These are phyloP conservation scores for Tholera decimalis DNA, from an alignment of 2,888 invertebrate genomes.

Conservation along the genomic window DNA sequence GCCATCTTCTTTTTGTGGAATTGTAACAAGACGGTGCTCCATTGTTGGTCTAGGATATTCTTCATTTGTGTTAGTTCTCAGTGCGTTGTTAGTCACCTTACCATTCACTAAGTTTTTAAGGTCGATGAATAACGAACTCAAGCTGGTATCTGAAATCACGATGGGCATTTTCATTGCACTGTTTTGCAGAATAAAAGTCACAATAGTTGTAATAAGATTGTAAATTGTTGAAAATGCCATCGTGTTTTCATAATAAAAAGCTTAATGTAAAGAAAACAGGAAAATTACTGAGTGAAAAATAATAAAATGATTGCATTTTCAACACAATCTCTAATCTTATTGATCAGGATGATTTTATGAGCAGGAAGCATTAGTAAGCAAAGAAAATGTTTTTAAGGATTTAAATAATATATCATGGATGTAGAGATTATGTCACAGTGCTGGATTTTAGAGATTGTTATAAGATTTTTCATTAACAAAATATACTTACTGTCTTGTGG, in stretches of 20 bases:
- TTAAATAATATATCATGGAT: slow-evolving; percentile 10
- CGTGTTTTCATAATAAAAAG: slow-evolving; percentile 88
- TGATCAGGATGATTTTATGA: slow-evolving; percentile 63
- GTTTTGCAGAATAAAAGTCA: slow-evolving; percentile 64
- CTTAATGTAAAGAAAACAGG: slow-evolving; percentile 83
- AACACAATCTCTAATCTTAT: slow-evolving; percentile 85
- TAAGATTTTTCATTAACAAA: slow-evolving; percentile 24
- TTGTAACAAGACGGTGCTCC: slow-evolving; percentile 87
- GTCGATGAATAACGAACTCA: slow-evolving; percentile 89
- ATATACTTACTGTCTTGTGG: slow-evolving; percentile 88
- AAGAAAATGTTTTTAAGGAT: slow-evolving; percentile 51
- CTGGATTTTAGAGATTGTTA: slow-evolving; percentile 50
- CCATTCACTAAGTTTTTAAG: slow-evolving; percentile 90
- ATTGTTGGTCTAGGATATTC: slow-evolving; percentile 78
- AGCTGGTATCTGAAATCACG: slow-evolving; percentile 91
- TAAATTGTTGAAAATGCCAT: slow-evolving; percentile 91
- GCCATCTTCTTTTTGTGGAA: slow-evolving; percentile 90
- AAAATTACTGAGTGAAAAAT: slow-evolving; percentile 79
- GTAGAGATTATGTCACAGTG: slow-evolving; percentile 41
- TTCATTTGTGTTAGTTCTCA: slow-evolving; percentile 79
- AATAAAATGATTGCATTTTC: slow-evolving; percentile 90
- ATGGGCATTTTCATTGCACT: slow-evolving; percentile 89
- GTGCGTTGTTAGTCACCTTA: slow-evolving; percentile 82
- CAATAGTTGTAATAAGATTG: slow-evolving; percentile 67
- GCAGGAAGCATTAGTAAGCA: slow-evolving; percentile 75